Evolutionary conservation across 2,888 invertebrate species (phyloP).

Genomic region (Hypomecis punctinalis): DNA sequence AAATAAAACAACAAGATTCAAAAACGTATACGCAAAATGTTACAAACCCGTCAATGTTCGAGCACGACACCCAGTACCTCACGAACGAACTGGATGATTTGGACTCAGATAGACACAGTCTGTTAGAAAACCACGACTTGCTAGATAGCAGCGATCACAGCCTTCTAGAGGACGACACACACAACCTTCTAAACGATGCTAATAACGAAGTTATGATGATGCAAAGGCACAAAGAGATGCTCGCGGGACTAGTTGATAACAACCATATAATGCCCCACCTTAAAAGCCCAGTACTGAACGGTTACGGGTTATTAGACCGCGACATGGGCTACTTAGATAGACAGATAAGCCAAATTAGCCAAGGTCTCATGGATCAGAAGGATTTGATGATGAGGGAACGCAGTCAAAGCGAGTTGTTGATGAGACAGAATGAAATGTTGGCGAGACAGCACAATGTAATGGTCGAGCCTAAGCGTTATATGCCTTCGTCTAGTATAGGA

Average conservation of each 20-base stretch:
- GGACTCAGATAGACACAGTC: slow-evolving; percentile 80
- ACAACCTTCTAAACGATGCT: slow-evolving; percentile 71
- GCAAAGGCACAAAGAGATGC: slow-evolving; percentile 76
- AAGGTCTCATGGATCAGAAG: slow-evolving; percentile 71
- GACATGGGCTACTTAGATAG: slow-evolving; percentile 75
- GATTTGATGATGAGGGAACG: slow-evolving; percentile 69
- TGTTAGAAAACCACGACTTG: slow-evolving; percentile 78
- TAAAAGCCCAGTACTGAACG: slow-evolving; percentile 70
- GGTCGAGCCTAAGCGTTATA: slow-evolving; percentile 74
- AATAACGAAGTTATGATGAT: slow-evolving; percentile 72
- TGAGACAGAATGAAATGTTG: slow-evolving; percentile 76
- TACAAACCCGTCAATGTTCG: slow-evolving; percentile 67
- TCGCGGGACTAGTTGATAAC: slow-evolving; percentile 72
- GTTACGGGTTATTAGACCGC: slow-evolving; percentile 74
- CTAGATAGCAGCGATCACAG: slow-evolving; percentile 79
- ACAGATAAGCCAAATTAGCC: slow-evolving; percentile 75
- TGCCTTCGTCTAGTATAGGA: slow-evolving; percentile 75
- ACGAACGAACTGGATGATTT: slow-evolving; percentile 76
- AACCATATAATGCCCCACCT: slow-evolving; percentile 69
- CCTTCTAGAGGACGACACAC: slow-evolving; percentile 75
- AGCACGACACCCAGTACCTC: slow-evolving; percentile 69
- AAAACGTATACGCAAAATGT: slow-evolving; percentile 31
- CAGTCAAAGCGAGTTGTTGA: slow-evolving; percentile 69
- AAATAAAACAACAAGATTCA: slow-evolving; percentile 32
- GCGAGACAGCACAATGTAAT: slow-evolving; percentile 70